Percentiles rank a stretch among this genome's conserved stretches.
Evolutionary conservation across 30 jellyfish, hydroid and myxozoan genomes (phyloP).

Genomic region (Aurelia sp.): DNA sequence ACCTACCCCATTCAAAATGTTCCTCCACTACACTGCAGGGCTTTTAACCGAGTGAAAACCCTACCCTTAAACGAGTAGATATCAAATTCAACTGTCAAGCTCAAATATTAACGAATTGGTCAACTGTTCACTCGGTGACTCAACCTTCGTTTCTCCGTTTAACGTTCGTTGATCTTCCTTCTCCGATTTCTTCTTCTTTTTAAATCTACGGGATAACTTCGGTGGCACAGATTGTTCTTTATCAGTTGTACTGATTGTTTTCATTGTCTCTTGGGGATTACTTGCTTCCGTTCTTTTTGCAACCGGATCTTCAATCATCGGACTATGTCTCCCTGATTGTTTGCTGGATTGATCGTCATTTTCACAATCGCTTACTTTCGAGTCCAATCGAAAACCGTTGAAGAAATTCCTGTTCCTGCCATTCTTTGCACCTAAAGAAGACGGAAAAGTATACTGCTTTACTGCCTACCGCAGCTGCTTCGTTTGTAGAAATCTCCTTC

Average conservation of each 20-base stretch:
- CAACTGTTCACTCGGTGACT: constrained; percentile 8
- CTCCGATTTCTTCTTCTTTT: constrained; percentile 37
- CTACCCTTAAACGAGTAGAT: background rate
- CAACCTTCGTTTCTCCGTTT: constrained; percentile 1
- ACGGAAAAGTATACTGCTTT: background rate
- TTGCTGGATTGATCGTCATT: constrained; percentile 8
- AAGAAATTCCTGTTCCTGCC: constrained; percentile 53
- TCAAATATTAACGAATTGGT: constrained; percentile 49
- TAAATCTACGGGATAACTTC: constrained; percentile 22
- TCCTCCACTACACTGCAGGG: too few relatives aligned
- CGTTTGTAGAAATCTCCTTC: too few relatives aligned
- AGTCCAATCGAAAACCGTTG: constrained; percentile 28
- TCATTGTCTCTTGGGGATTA: too few relatives aligned
- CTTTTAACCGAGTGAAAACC: background rate
- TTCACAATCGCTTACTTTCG: constrained; percentile 9
- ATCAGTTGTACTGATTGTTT: too few relatives aligned
- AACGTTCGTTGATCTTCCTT: constrained; percentile 9
- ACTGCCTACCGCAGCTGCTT: background rate
- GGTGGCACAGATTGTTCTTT: background rate
- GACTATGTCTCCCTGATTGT: background rate
- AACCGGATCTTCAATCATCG: too few relatives aligned
- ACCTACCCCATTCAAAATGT: too few relatives aligned
- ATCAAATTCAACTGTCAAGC: constrained; percentile 30
- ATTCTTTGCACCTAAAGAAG: constrained; percentile 18
- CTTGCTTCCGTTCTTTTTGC: too few relatives aligned